These are phyloP conservation scores for Ormia ochracea DNA, from an alignment of 2,888 invertebrate genomes.

Conservation along the genomic window DNA sequence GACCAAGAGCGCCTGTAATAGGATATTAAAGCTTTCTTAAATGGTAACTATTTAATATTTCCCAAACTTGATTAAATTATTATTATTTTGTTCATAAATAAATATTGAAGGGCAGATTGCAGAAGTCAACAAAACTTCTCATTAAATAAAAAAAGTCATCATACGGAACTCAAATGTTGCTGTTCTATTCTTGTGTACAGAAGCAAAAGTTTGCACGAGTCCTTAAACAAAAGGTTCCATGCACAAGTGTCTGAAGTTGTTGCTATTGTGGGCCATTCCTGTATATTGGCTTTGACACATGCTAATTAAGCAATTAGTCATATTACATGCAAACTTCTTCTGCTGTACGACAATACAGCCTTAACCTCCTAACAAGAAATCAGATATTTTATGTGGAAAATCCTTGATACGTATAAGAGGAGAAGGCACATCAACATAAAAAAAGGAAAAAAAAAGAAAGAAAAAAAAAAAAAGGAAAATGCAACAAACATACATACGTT, in stretches of 20 bases:
- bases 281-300: slow-evolving; percentile 72
- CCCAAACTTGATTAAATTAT: background rate
- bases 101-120: background rate
- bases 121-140: background rate
- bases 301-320: slow-evolving; percentile 78
- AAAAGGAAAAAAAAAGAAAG: background rate
- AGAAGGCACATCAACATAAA: too few relatives aligned
- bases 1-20: too few relatives aligned
- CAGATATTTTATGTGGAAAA: slow-evolving; percentile 12
- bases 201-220: slow-evolving; percentile 64
- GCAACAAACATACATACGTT: too few relatives aligned
- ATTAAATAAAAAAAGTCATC: background rate
- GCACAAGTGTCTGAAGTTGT: slow-evolving; percentile 38
- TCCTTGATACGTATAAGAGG: too few relatives aligned
- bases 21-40: too few relatives aligned
- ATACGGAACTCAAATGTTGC: background rate
- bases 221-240: slow-evolving; percentile 31
- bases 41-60: too few relatives aligned
- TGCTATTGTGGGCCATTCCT: slow-evolving; percentile 63
- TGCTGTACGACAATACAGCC: slow-evolving; percentile 10
- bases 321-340: slow-evolving; percentile 64
- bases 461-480: background rate
- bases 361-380: slow-evolving; percentile 28
- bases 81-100: background rate
- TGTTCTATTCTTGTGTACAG: slow-evolving; percentile 7